Evolutionary conservation across 2,113 vertebrate species (phyloP).

Genomic region (Oplegnathus fasciatus): DNA sequence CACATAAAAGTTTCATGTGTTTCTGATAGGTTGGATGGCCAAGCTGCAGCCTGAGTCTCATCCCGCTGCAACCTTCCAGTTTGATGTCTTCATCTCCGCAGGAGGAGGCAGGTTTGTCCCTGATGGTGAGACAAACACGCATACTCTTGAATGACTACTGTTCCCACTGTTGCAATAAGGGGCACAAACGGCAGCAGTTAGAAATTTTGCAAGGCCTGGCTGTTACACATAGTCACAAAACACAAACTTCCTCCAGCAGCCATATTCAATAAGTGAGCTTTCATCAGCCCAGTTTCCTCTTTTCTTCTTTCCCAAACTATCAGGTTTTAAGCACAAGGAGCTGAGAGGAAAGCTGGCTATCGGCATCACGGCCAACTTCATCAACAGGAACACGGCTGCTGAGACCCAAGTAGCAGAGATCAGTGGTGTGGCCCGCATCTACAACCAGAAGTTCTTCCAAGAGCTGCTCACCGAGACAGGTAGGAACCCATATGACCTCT

Average conservation of each 20-base stretch:
- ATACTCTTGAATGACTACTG: background rate
- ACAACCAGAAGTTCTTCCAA: conserved; percentile 97
- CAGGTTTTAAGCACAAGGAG: conserved; percentile 93
- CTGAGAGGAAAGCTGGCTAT: conserved; percentile 94
- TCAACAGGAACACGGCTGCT: conserved; percentile 86
- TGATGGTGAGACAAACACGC: conserved; percentile 85
- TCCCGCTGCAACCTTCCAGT: conserved; percentile 86
- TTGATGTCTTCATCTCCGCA: conserved; percentile 94
- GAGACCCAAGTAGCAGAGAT: conserved; percentile 94
- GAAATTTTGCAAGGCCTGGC: conserved; percentile 3
- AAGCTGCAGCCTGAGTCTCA: conserved; percentile 86
- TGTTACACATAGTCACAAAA: background rate
- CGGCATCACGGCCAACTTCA: conserved; percentile 95
- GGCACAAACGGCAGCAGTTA: background rate
- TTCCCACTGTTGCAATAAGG: background rate
- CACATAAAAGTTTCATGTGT: conserved; percentile 28
- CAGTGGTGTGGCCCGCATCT: conserved; percentile 95
- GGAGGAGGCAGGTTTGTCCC: conserved; percentile 93
- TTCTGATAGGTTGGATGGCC: conserved; percentile 87
- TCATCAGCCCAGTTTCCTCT: background rate
- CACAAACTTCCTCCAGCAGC: background rate
- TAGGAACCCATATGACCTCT: conserved; percentile 57
- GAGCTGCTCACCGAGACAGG: conserved; percentile 91
- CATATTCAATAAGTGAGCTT: background rate
- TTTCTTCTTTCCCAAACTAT: background rate